phyloP scores from a whole-genome alignment of 2,888 invertebrate genomes.

The Gandaritis pyraliata region DNA sequence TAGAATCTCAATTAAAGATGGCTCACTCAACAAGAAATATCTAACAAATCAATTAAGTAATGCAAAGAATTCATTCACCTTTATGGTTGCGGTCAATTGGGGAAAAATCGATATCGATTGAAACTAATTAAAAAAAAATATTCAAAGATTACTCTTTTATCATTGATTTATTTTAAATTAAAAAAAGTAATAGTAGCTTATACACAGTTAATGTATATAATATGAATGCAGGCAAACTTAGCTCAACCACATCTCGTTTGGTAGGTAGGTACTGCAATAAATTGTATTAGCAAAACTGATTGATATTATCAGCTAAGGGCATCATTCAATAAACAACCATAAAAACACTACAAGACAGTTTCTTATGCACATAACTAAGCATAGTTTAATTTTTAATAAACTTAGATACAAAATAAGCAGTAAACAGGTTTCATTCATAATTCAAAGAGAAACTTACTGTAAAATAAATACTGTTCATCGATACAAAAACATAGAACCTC shows the following conservation, averaged over 20 bases:
- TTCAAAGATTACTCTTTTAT: no score
- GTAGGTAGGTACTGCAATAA: constrained; percentile 5
- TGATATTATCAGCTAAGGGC: constrained; percentile 17
- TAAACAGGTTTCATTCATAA: constrained; percentile 43
- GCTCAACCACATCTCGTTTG: no score
- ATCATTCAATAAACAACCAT: constrained; percentile 27
- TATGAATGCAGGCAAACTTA: no score
- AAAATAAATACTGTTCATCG: constrained; percentile 47
- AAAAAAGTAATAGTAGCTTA: no score
- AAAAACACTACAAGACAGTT: constrained; percentile 27
- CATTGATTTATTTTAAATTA: no score
- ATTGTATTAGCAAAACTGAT: constrained; percentile 22
- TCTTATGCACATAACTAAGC: constrained; percentile 33
- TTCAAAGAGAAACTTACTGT: constrained; percentile 40
- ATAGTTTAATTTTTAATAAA: constrained; percentile 32
- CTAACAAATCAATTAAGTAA: constrained; percentile 82
- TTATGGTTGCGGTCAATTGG: constrained; percentile 57
- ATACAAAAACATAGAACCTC: constrained; percentile 45
- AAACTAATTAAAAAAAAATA: background rate
- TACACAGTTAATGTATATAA: no score
- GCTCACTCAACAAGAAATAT: constrained; percentile 77
- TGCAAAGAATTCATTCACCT: constrained; percentile 81
- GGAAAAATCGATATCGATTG: constrained; percentile 24
- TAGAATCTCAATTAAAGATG: constrained; percentile 74
- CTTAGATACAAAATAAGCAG: constrained; percentile 32